Conservation (phyloP, 2,113 vertebrate genomes). For the Heliornis fulica region DNA sequence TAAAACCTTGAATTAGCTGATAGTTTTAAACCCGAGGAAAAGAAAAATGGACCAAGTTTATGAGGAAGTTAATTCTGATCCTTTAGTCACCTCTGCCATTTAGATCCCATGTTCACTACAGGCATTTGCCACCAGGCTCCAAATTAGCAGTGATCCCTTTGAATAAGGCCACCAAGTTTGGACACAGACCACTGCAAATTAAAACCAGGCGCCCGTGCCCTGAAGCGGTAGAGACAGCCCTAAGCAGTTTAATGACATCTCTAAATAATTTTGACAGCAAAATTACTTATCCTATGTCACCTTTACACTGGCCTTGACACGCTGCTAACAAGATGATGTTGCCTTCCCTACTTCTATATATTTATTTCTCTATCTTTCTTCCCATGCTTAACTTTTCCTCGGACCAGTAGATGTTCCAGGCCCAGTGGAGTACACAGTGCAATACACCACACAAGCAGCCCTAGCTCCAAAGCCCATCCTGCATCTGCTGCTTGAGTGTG, state of each 20-base stretch:
- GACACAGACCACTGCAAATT: slow-evolving; percentile 36
- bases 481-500: not conserved
- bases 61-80: not conserved
- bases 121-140: not conserved
- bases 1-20: too few species aligned
- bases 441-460: not conserved
- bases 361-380: not conserved
- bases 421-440: not conserved
- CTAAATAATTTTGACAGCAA: slow-evolving; percentile 74
- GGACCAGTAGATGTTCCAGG: not conserved
- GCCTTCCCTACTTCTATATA: not conserved
- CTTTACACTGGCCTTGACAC: slow-evolving; percentile 65
- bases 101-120: not conserved
- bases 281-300: slow-evolving; percentile 67
- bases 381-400: not conserved
- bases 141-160: not conserved
- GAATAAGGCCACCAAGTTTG: not conserved
- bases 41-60: not conserved
- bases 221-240: slow-evolving; percentile 53
- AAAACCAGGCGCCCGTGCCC: slow-evolving; percentile 58
- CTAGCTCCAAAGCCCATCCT: not conserved
- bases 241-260: slow-evolving; percentile 69
- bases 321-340: slow-evolving; percentile 25
- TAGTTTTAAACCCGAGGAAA: not conserved
- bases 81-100: not conserved